These are phyloP conservation scores for Agrotis exclamationis DNA, from an alignment of 2,888 invertebrate genomes.

Conservation along the genomic window DNA sequence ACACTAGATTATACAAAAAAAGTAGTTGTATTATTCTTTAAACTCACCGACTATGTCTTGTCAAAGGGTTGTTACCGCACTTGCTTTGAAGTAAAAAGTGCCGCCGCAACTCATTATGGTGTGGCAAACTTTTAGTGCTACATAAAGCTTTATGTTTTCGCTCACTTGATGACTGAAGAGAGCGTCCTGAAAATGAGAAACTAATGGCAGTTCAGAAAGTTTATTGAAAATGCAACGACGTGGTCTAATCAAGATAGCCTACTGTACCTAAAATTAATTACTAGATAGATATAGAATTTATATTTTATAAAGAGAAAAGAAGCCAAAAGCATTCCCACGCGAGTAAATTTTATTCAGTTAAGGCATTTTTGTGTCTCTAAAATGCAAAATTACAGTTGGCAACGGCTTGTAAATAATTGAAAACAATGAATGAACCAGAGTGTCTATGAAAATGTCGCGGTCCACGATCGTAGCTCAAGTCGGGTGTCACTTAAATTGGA, in stretches of 20 bases:
- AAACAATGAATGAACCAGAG: constrained; percentile 52
- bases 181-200: constrained; percentile 39
- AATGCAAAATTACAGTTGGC: constrained; percentile 45
- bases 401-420: constrained; percentile 54
- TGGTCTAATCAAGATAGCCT: neutral
- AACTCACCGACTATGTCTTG: neutral
- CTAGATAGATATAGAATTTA: neutral
- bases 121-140: constrained; percentile 25
- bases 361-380: constrained; percentile 26
- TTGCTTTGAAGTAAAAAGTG: constrained; percentile 44
- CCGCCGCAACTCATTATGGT: constrained; percentile 44
- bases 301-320: neutral
- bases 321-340: neutral
- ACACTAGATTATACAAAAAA: neutral
- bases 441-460: constrained; percentile 55
- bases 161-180: constrained; percentile 32
- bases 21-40: neutral
- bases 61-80: constrained; percentile 27
- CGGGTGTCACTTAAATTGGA: constrained; percentile 74
- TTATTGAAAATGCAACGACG: constrained; percentile 3
- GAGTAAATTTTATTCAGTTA: constrained; percentile 3
- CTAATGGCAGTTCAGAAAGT: constrained; percentile 22
- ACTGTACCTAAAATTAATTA: neutral
- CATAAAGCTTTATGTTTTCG: constrained; percentile 38
- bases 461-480: constrained; percentile 68